Conservation (phyloP, 2,888 invertebrate species). For the Cryptocephalus primarius region DNA sequence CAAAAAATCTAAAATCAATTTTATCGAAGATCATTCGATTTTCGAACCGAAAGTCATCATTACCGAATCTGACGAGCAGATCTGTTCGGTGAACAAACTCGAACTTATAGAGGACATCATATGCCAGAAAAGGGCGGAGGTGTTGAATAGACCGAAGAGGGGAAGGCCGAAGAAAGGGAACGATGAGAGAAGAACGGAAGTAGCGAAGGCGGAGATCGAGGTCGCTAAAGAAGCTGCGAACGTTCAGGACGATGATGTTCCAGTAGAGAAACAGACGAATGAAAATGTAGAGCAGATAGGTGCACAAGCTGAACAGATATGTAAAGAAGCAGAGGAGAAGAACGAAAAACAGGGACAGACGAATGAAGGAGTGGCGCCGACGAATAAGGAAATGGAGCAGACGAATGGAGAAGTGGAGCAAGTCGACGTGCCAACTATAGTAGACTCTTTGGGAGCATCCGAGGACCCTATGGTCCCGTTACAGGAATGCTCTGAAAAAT, state of each 20-base stretch:
- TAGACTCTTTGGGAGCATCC: too few species aligned
- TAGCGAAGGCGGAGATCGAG: background rate
- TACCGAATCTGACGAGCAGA: background rate
- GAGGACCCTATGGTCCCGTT: too few species aligned
- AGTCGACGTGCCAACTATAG: constrained; percentile 1
- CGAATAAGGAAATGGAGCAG: too few species aligned
- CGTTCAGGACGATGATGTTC: background rate
- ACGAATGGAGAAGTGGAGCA: constrained; percentile 11
- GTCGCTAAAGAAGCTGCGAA: background rate
- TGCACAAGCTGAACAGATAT: background rate
- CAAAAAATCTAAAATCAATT: too few species aligned
- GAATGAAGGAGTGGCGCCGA: too few species aligned
- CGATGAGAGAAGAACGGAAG: background rate
- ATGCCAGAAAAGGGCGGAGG: background rate
- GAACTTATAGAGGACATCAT: background rate
- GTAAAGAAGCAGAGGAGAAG: constrained; percentile 1
- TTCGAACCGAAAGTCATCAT: background rate
- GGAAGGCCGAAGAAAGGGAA: background rate
- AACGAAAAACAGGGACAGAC: background rate
- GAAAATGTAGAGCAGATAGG: background rate
- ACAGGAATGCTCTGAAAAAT: too few species aligned
- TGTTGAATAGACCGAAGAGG: background rate
- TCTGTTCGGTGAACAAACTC: background rate
- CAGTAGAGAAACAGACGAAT: background rate
- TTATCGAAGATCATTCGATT: too few species aligned